Evolutionary conservation across 2,888 invertebrate species (phyloP), one percentile per base, ranked within the genome.

Genomic region (Sarcophaga subvicina): DNA sequence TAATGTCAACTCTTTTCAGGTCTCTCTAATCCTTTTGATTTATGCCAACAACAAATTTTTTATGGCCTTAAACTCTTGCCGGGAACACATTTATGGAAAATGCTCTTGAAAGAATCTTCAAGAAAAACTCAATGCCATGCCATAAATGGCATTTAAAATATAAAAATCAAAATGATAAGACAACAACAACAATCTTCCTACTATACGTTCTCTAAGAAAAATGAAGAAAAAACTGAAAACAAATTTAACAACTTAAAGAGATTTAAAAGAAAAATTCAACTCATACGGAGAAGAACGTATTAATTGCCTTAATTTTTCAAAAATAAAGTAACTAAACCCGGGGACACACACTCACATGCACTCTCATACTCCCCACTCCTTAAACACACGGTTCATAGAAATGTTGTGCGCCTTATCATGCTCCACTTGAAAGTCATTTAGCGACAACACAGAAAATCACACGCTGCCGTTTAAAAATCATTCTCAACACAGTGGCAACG

Each of bases 371-470:
- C 25, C 22, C 67, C 62, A 17, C 17, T 54, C 17, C 22, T 25
- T 11, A 59, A 8, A 37, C 37, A 20, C 37, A 64, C 59, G 54
- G 37, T 49, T 77, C 54, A 45, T 60, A 72, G 67, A 86, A 87
- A 77, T 85, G 64, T 80, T 14, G 54, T 12, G 54, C 17, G 54
- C 17, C 54, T 80, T 76, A 86, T 86, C 63, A 72, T 77, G 81
- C 71, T 72, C 81, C 79, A 87, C 84, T 87, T 87, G 81, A 87
- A 87, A 87, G 86, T 80, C 71, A 84, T 80, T 87, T 87, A 84
- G 79, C 76, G 84, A 67, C 20, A 49, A 75, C 60, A 80, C 63
- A 64, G 80, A 80, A 20, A 20, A 72, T 60, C 45, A 69, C 70
- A 67, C 64, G 8, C 10, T 37, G 37, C 37, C 37, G 49, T 62